phyloP scores from a whole-genome alignment of 2,113 vertebrate species.

The Malaclemys terrapin region DNA sequence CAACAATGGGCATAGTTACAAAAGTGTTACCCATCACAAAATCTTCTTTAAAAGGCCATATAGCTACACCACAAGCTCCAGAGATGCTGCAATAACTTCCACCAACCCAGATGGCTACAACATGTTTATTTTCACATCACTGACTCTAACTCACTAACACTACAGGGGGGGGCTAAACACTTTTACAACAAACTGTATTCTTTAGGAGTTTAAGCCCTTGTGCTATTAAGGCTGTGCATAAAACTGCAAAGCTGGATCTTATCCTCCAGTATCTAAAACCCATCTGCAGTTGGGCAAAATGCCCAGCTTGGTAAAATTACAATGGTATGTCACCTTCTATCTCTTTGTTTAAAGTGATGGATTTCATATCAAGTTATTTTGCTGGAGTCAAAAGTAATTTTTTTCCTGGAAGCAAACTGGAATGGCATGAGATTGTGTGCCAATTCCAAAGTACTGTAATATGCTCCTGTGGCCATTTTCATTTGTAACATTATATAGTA shows the following conservation, averaged over 20 bases:
- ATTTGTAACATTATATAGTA: conserved; percentile 46
- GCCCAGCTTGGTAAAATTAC: conserved; percentile 57
- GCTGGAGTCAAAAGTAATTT: conserved; percentile 43
- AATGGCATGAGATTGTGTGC: conserved; percentile 27
- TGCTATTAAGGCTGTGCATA: conserved; percentile 30
- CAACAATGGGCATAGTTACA: neutral
- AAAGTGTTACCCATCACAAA: neutral
- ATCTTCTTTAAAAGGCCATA: neutral
- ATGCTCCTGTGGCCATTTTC: conserved; percentile 24
- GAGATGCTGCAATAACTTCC: neutral
- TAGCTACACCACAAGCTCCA: neutral
- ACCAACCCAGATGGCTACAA: neutral
- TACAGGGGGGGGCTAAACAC: conserved; percentile 15
- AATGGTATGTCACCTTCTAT: conserved; percentile 62
- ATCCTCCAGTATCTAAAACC: conserved; percentile 45
- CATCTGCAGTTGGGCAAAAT: conserved; percentile 52
- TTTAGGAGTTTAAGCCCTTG: conserved; percentile 48
- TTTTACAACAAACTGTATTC: conserved; percentile 60
- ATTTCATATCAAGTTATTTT: conserved; percentile 58
- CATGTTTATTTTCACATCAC: conserved; percentile 54
- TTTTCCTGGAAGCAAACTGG: conserved; percentile 57
- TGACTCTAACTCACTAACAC: conserved; percentile 34
- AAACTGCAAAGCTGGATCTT: conserved; percentile 53
- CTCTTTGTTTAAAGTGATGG: conserved; percentile 51
- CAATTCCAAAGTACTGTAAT: conserved; percentile 18